Evolutionary conservation across 2,888 invertebrate genomes (phyloP), one percentile per base, ranked within the genome.

Genomic region (Tetropium fuscum): DNA sequence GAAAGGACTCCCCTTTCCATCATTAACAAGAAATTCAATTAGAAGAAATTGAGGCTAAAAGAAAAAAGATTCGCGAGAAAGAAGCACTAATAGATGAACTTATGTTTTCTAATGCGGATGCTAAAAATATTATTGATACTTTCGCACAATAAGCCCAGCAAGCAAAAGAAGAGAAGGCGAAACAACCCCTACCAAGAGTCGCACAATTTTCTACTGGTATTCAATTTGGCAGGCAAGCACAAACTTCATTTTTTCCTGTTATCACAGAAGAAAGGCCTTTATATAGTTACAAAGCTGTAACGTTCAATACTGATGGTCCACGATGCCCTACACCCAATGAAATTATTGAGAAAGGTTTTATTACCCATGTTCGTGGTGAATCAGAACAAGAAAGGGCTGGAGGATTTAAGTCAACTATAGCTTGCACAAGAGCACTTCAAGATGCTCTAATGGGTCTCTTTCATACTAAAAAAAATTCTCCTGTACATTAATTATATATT

Each of bases 61-160:
- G 89, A 75, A 91, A 91, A 67, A 95, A 95, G 80, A 88, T 92
- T 13, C 87, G 92, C 27, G 92, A 94, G 68, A 95, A 95, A 71
- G 95, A 97, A 79, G 95, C 94, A 0, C 83, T 98, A 3, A 96
- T 98, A 58, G 97, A 98, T 81, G 97, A 98, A 78, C 84, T 98
- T 27, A 97, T 96, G 91, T 94, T 93, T 79, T 95, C 96, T 0
- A 93, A 94, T 68, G 91, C 90, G 6, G 91, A 97, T 79, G 97
- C 97, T 0, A 90, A 91, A 69, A 91, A 91, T 68, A 97, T 97
- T 71, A 83, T 97, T 0, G 91, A 89, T 64, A 90, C 90, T 7
- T 95, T 95, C 81, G 90, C 90, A 0, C 72, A 73, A 45, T 88
- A 85, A 63, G 86, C 85, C 11, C 88, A 90, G 70, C 88, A 90